These are phyloP conservation scores for Eudasyphora cyanicolor DNA, from an alignment of 2,888 invertebrate species.

Conservation along the genomic window DNA sequence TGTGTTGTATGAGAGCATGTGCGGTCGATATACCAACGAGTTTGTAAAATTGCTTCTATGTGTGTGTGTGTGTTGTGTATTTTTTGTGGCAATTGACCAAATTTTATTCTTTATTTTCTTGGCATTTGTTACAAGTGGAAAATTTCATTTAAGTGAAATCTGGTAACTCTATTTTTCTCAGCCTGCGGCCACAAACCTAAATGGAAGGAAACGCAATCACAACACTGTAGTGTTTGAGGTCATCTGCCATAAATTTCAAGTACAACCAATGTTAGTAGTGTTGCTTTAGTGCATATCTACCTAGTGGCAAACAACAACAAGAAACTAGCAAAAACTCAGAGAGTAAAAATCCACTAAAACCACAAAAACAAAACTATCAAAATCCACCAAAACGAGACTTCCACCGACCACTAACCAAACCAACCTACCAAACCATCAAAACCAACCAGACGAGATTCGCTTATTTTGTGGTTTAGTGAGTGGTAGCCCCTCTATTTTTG, in stretches of 20 bases:
- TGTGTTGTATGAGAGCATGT: neutral
- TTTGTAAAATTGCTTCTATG: neutral
- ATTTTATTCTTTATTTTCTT: neutral
- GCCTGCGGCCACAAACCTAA: neutral
- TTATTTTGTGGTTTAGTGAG: no score
- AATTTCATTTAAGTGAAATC: neutral
- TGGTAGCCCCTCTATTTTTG: no score
- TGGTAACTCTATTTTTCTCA: conserved; percentile 8
- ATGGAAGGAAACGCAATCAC: conserved; percentile 4
- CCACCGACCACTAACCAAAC: neutral
- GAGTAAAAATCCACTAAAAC: neutral
- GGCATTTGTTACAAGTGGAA: neutral
- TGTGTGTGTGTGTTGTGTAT: conserved; percentile 7
- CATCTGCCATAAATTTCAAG: conserved; percentile 69
- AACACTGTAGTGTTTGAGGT: conserved; percentile 71
- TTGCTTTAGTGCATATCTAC: conserved; percentile 14
- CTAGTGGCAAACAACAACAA: conserved; percentile 41
- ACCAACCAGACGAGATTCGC: conserved; percentile 25
- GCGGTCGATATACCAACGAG: neutral
- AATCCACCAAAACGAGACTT: neutral
- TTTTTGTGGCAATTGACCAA: neutral
- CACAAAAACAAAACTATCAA: neutral
- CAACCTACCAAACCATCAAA: neutral
- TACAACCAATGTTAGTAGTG: conserved; percentile 53
- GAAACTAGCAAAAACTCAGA: neutral